phyloP scores from a whole-genome alignment of 2,888 invertebrate species.

The Lochmaea crataegi region DNA sequence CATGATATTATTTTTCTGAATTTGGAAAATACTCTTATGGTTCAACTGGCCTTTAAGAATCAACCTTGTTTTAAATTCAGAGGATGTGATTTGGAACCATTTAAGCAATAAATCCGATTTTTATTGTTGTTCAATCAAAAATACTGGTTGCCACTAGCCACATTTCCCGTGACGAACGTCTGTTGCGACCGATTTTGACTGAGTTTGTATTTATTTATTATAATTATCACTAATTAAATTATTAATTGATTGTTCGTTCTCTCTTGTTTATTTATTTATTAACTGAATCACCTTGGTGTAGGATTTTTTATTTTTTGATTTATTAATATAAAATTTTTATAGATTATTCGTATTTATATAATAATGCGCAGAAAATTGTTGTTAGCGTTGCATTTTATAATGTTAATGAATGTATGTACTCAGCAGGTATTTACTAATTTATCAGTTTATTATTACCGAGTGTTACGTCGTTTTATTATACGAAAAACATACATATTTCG shows the following conservation, averaged over 20 bases:
- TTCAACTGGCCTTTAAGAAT: neutral
- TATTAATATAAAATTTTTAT: slow-evolving; percentile 30
- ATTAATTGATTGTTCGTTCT: slow-evolving; percentile 40
- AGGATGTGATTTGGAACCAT: slow-evolving; percentile 15
- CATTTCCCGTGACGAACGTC: neutral
- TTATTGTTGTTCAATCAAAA: slow-evolving; percentile 18
- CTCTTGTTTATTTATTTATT: slow-evolving; percentile 41
- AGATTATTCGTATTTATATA: slow-evolving; percentile 18
- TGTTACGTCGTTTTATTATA: neutral
- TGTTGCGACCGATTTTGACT: slow-evolving; percentile 9
- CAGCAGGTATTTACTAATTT: neutral
- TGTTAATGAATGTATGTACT: slow-evolving; percentile 1
- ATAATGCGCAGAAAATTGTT: slow-evolving; percentile 11
- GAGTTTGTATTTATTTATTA: slow-evolving; percentile 20
- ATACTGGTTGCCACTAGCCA: slow-evolving; percentile 9
- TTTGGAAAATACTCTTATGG: neutral
- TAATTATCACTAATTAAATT: slow-evolving; percentile 38
- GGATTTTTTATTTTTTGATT: slow-evolving; percentile 37
- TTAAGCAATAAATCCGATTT: slow-evolving; percentile 27
- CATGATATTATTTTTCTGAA: no score
- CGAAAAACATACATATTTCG: neutral
- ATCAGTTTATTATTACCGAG: neutral
- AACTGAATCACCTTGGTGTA: slow-evolving; percentile 43
- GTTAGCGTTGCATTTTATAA: slow-evolving; percentile 3
- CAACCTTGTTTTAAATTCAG: slow-evolving; percentile 22